Base-by-base conservation (phyloP, 2,888 invertebrate species). In the Drosophila sordidapex region DNA sequence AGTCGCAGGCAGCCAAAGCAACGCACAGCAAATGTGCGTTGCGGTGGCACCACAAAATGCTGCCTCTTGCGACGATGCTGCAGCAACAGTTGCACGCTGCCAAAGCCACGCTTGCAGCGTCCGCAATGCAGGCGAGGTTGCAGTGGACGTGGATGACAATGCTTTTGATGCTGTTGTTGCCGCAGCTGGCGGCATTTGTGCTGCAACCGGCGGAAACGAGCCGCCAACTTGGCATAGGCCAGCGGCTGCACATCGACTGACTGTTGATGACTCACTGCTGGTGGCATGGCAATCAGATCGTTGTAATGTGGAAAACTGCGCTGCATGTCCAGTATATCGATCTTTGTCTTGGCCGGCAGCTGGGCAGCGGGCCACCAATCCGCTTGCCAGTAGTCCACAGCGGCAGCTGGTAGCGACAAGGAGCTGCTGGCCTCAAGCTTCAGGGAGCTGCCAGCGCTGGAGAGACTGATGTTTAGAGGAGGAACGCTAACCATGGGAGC, bases 401-500 rank as follows among this genome's bases (percentile, higher is more conserved):
- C 8, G 1, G 53, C 54, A 10, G 46, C 2, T 15, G 38, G 49
- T 53, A 35, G 31, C n/a, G 69, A 53, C 51, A 57, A 51, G 31
- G 43, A 58, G 43, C 48, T 56, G 33, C 57, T 25, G 21, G 46
- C 13, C 43, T 86, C 86, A 53, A 90, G 52, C 36, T 90, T 90
- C 0, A 83, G 70, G 0, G 81, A 62, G 36, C 53, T 77, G 15
- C 53, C 36, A 1, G 43, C 46, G 25, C 15, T 61, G 13, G 59
- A n/a, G 10, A 70, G 29, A 21, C n/a, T 72, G 7, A 82, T 53
- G 29, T 74, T 86, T 2, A 79, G 46, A 0, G 75, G 70, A 8
- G 92, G 92, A 27, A 92, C 72, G 21, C 82, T 90, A 0, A 92
- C 91, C 92, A 92, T 91, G 11, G 92, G 89, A 8, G 66, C 27